These are phyloP conservation scores for Siniperca scherzeri DNA, from an alignment of 2,797 vertebrate species.

Conservation along the genomic window DNA sequence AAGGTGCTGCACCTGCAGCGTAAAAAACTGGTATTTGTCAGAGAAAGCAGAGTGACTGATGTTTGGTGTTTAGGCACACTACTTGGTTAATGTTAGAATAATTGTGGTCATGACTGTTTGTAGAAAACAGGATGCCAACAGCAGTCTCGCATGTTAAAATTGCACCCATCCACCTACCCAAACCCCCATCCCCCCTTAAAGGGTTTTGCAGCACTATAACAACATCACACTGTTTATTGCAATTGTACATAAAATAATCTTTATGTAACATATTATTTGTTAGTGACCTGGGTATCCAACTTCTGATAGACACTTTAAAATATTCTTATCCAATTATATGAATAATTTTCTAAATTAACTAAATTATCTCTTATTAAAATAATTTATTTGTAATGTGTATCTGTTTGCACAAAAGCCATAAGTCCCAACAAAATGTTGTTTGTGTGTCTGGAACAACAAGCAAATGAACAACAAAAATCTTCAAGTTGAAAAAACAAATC, in stretches of 20 bases:
- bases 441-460: conserved; percentile 1
- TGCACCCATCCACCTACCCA: neutral
- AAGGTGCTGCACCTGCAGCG: neutral
- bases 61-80: neutral
- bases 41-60: neutral
- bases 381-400: neutral
- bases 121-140: neutral
- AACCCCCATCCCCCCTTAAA: neutral
- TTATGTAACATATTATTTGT: no score
- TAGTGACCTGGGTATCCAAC: neutral
- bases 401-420: neutral
- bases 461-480: neutral
- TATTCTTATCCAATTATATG: neutral
- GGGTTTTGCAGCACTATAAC: neutral
- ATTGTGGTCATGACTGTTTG: neutral
- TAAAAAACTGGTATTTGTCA: neutral
- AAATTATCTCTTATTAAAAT: neutral
- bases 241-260: no score
- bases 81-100: neutral
- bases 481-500: neutral
- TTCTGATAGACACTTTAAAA: neutral
- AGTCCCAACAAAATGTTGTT: neutral
- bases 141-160: neutral
- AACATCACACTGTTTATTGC: no score
- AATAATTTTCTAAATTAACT: neutral